Evolutionary conservation across 2,888 invertebrate species (phyloP).

Genomic region (Ormyrus nitidulus): DNA sequence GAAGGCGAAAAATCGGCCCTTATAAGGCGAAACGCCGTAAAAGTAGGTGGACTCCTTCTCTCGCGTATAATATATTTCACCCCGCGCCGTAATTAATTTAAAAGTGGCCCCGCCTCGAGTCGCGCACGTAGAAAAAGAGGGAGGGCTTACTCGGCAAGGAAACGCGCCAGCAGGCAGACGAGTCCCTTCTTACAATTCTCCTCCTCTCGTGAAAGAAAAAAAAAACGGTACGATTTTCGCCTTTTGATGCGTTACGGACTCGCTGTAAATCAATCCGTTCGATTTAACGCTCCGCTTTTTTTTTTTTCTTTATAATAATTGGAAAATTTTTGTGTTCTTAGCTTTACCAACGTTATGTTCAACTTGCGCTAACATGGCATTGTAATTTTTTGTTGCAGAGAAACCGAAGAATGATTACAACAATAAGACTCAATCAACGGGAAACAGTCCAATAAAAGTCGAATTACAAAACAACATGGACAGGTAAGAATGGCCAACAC

Average conservation of each 20-base stretch:
- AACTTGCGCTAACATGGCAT: not conserved
- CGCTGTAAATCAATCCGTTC: no score
- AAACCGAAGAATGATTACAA: slow-evolving; percentile 95
- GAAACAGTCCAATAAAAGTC: slow-evolving; percentile 91
- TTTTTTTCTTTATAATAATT: slow-evolving; percentile 17
- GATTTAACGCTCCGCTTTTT: no score
- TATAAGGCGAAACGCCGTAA: not conserved
- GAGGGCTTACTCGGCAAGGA: slow-evolving; percentile 15
- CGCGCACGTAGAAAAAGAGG: slow-evolving; percentile 15
- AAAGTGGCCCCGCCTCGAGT: slow-evolving; percentile 56
- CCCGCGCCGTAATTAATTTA: slow-evolving; percentile 61
- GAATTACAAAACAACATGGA: slow-evolving; percentile 78
- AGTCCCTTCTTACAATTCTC: not conserved
- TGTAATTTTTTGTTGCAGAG: slow-evolving; percentile 79
- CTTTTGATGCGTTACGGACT: slow-evolving; percentile 20
- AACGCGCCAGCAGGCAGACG: slow-evolving; percentile 41
- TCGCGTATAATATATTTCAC: slow-evolving; percentile 47
- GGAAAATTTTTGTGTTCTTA: not conserved
- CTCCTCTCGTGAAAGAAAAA: not conserved
- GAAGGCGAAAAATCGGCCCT: slow-evolving; percentile 7
- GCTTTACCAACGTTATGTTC: not conserved
- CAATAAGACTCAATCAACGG: slow-evolving; percentile 84
- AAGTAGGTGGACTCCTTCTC: slow-evolving; percentile 33
- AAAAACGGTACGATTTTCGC: slow-evolving; percentile 25
- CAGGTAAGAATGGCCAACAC: slow-evolving; percentile 70